A percentile compares a stretch with the other conserved stretches of the same genome.
Conservation (phyloP, 1,140 invertebrate genomes). For the Onthophagus taurus region DNA sequence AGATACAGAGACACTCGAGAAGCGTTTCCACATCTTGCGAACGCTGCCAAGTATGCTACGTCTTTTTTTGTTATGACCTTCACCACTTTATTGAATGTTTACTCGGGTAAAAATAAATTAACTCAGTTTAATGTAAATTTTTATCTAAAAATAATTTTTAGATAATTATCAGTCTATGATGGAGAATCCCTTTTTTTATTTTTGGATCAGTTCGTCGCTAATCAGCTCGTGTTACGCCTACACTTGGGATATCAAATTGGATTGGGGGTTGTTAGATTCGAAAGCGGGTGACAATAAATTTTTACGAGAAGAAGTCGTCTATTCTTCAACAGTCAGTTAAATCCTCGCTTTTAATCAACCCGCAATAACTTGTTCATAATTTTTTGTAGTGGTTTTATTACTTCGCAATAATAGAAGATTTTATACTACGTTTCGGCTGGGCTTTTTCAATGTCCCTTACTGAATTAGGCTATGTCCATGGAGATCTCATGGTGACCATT, state of each 20-base stretch:
- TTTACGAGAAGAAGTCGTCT: conserved; percentile 68
- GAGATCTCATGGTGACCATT: conserved; percentile 69
- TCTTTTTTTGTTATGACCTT: conserved; percentile 93
- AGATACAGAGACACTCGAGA: conserved; percentile 85
- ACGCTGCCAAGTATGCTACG: conserved; percentile 97
- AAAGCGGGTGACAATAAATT: conserved; percentile 75
- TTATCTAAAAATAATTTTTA: conserved; percentile 31
- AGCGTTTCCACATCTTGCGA: conserved; percentile 90
- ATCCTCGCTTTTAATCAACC: conserved; percentile 2
- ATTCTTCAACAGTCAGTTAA: conserved; percentile 54
- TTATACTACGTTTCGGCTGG: conserved; percentile 79
- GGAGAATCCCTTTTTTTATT: conserved; percentile 72
- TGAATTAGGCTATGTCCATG: conserved; percentile 59
- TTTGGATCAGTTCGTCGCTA: conserved; percentile 66
- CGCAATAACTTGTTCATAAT: conserved; percentile 3
- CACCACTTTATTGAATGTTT: conserved; percentile 50
- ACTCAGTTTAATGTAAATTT: not conserved
- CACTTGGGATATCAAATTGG: conserved; percentile 96
- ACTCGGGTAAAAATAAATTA: conserved; percentile 25
- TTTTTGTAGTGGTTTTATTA: conserved; percentile 81
- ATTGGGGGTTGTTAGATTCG: conserved; percentile 94
- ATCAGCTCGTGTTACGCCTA: conserved; percentile 78
- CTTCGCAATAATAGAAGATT: conserved; percentile 83
- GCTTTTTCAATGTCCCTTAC: conserved; percentile 64
- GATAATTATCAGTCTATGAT: conserved; percentile 49